Base-by-base conservation (phyloP, 2,888 invertebrate species). In the Gisinianus flammeolus region DNA sequence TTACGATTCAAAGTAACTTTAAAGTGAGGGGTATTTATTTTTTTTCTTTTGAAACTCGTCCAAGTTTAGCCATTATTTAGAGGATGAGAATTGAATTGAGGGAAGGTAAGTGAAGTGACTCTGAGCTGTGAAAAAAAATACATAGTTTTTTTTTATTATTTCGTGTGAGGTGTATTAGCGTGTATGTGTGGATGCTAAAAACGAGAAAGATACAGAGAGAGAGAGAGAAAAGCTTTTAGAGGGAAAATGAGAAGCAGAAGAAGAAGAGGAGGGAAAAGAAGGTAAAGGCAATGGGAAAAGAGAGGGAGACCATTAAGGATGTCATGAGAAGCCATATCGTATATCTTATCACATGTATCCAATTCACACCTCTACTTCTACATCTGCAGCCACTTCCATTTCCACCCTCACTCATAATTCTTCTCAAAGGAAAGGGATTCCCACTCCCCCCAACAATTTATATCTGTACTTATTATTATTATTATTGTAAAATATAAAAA, bases 281-380 rank as follows among this genome's bases (percentile, higher is more conserved):
- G 35, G 26, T 19, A 67, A 67, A 67, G 33, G 31, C 33, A 33
- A 35, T 31, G 33, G 33, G 33, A 35, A 31, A 67, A 67, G 62
- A n/a, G 16, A 24, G 64, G 31, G n/a, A 67, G 67, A n/a, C 67
- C 67, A 67, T 67, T 67, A 58, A 62, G 67, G 33, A 67, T 67
- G 67, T 67, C 67, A 67, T 67, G 67, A 67, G 67, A 67, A 31
- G 67, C 67, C 67, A 22, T 67, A 31, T 67, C 67, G 22, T 67
- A 19, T 35, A 67, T 67, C 67, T 67, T 67, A 67, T 67, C 67
- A 33, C 33, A 19, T 31, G 33, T 19, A 67, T n/a, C n/a, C 28
- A 67, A 31, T 35, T 67, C 67, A 62, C 62, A 62, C 67, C 67
- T 66, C 31, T 22, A 28, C 66, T 28, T 6, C 62, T 26, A 58